Evolutionary conservation across 2,797 vertebrate genomes (phyloP), one percentile per base, ranked within the genome.

Genomic region (Rousettus madagascariensis): DNA sequence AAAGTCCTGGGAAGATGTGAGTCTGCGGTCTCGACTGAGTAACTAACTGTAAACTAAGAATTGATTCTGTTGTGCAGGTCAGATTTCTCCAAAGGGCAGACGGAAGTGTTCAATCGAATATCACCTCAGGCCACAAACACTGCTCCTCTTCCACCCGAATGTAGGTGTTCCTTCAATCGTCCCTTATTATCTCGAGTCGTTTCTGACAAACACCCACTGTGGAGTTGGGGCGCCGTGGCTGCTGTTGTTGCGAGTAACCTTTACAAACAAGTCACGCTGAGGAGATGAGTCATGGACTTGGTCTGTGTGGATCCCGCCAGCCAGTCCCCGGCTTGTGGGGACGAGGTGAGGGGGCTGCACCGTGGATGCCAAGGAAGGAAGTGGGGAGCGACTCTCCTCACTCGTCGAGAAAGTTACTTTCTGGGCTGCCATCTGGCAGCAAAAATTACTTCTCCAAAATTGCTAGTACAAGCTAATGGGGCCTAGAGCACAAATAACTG

Each of bases 131-230:
- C 86, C 71, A 36, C 88, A 28, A 66, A 59, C 2, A 6, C 49
- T 1, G 13, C 51, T 83, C 28, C 51, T 41, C 30, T 86, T 55
- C 90, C 38, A 30, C 63, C 75, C 63, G 4, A 61, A 59, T 65
- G 88, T 74, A 89, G 28, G 26, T 80, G 51, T 78, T 78, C 38
- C 78, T 79, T 77, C 86, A 22, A 26, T 38, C 33, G 74, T 41
- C 78, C 51, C 53, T 95, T 96, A 96, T 96, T 95, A 96, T 86
- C 86, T 82, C 91, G 89, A 96, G 79, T 95, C 71, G 26, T 74
- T 96, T 95, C 92, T 96, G 96, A 96, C 91, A 94, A 61, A 53
- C 93, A 85, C 36, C 53, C 86, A 80, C 90, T 43, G 89, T 0
- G 17, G 72, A 71, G 72, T 46, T 92, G 85, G 85, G 68, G 59